These are phyloP conservation scores for Caiman crocodilus DNA, from an alignment of 2,797 vertebrate species.

Conservation along the genomic window DNA sequence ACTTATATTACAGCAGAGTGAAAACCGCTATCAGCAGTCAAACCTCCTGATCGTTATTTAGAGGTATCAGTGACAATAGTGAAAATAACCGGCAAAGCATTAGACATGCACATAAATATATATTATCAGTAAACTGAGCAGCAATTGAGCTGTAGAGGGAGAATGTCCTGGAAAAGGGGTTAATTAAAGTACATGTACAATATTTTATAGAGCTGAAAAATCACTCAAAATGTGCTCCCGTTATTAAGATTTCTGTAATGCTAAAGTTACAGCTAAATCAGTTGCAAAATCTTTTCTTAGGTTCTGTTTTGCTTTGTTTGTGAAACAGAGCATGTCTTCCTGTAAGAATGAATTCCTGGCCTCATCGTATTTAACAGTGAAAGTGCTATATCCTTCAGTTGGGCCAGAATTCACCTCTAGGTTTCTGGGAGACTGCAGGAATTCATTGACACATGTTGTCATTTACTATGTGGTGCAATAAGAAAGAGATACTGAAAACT, in stretches of 20 bases:
- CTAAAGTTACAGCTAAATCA: neutral
- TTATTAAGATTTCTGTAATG: neutral
- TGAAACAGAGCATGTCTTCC: neutral
- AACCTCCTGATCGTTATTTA: neutral
- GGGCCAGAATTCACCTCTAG: neutral
- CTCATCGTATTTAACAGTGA: neutral
- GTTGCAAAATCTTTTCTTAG: neutral
- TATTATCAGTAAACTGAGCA: neutral
- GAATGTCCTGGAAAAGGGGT: neutral
- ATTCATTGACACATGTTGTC: neutral
- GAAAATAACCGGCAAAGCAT: neutral
- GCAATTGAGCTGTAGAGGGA: neutral
- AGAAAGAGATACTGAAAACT: neutral
- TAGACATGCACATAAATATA: neutral
- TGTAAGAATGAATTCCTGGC: neutral
- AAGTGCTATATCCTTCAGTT: neutral
- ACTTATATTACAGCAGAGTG: neutral
- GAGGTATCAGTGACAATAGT: neutral
- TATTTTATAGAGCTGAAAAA: neutral
- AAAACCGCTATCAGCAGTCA: neutral
- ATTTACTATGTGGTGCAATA: accelerated
- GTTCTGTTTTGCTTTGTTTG: neutral
- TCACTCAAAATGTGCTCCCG: neutral
- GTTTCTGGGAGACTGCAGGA: neutral
- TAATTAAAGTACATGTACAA: neutral